Percentiles rank a stretch among this genome's conserved stretches.
Conservation (phyloP, 2,797 vertebrate genomes). For the Apodemus agrarius region DNA sequence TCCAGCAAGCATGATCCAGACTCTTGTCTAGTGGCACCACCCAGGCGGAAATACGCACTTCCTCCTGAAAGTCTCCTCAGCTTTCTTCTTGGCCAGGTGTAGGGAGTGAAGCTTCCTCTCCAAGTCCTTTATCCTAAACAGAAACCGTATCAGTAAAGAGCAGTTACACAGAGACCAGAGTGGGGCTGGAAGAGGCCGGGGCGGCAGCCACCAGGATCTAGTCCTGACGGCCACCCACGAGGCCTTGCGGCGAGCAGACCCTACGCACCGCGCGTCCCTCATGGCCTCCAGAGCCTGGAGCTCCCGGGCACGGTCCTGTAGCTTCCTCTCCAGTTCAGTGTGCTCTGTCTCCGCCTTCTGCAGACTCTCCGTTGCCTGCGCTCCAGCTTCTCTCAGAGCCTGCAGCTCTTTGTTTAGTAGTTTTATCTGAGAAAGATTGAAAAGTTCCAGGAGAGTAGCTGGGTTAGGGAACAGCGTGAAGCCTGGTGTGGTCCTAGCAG, state of each 20-base stretch:
- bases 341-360: conserved; percentile 81
- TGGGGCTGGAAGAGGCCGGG: neutral
- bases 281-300: conserved; percentile 83
- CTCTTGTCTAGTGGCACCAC: neutral
- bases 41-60: conserved; percentile 86
- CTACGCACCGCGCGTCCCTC: conserved; percentile 86
- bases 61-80: conserved; percentile 84
- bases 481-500: neutral
- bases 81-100: conserved; percentile 82
- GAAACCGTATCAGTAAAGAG: neutral
- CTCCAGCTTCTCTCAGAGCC: conserved; percentile 80
- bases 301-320: conserved; percentile 84
- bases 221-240: neutral
- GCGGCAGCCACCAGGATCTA: neutral
- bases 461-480: neutral
- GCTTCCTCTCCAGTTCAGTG: conserved; percentile 83
- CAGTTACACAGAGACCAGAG: no score
- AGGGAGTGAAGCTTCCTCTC: conserved; percentile 82
- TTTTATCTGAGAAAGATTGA: conserved; percentile 85
- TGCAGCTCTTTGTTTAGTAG: conserved; percentile 87
- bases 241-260: accelerated
- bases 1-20: neutral
- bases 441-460: no score
- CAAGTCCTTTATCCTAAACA: conserved; percentile 89
- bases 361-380: conserved; percentile 83